Percentiles rank a stretch among this genome's conserved stretches.
Evolutionary conservation across 1,140 invertebrate species (phyloP).

Genomic region (Aphelenchoides fujianensis): DNA sequence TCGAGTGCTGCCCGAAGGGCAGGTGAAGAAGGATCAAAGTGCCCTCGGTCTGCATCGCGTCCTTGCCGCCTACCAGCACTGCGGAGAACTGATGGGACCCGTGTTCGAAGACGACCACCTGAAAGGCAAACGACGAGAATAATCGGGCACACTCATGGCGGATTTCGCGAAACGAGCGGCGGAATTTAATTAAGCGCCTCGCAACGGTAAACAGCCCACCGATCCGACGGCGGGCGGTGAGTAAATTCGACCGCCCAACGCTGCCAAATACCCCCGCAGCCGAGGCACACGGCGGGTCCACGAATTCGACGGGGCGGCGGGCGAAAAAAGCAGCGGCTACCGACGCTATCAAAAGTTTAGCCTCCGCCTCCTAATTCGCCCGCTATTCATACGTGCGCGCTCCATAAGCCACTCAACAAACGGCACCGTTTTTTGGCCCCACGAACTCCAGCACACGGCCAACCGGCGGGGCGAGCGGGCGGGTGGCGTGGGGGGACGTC

Average conservation of each 20-base stretch:
- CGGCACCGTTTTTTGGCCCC: not conserved
- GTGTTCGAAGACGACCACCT: not conserved
- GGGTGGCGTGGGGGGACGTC: too few relatives aligned
- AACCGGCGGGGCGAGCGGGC: too few relatives aligned
- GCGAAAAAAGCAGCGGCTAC: not conserved
- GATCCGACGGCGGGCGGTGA: not conserved
- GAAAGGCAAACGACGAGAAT: too few relatives aligned
- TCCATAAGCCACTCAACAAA: constrained; percentile 1
- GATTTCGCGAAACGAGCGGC: not conserved
- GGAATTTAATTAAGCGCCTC: not conserved
- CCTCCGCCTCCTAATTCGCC: not conserved
- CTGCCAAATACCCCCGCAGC: not conserved
- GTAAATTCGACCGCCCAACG: too few relatives aligned
- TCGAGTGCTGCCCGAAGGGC: constrained; percentile 49
- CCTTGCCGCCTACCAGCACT: too few relatives aligned
- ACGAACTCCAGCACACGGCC: not conserved
- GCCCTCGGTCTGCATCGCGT: constrained; percentile 4
- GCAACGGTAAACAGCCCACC: not conserved
- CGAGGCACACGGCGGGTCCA: not conserved
- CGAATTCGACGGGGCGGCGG: not conserved
- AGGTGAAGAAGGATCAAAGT: constrained; percentile 44
- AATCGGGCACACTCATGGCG: too few relatives aligned
- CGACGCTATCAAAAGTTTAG: constrained; percentile 3
- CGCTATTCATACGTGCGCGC: constrained; percentile 4
- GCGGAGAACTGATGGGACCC: not conserved